These are phyloP conservation scores for Xerus inauris DNA, from an alignment of 2,113 vertebrate species.

Conservation along the genomic window DNA sequence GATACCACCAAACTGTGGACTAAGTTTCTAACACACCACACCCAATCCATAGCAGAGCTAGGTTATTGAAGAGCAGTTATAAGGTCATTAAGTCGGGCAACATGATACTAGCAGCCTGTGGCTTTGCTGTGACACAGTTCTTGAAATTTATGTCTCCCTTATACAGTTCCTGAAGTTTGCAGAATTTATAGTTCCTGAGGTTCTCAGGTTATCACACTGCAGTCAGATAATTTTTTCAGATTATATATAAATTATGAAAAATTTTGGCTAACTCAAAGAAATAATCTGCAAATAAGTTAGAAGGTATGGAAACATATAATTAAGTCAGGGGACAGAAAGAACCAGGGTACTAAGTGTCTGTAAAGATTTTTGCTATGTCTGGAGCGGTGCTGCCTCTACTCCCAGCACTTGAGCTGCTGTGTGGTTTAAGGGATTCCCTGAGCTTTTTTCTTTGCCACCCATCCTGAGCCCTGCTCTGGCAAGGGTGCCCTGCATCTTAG, in stretches of 20 bases:
- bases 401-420: background rate
- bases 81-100: background rate
- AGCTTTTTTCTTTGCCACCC: background rate
- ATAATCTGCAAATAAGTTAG: background rate
- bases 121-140: background rate
- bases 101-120: background rate
- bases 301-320: background rate
- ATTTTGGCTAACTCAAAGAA: background rate
- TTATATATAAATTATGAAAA: background rate
- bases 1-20: background rate
- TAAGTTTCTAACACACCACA: background rate
- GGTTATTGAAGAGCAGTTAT: background rate
- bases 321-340: background rate
- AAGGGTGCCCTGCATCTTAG: background rate
- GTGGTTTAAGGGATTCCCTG: background rate
- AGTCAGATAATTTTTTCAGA: background rate
- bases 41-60: background rate
- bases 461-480: background rate
- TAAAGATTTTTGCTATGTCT: background rate
- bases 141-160: constrained; percentile 30
- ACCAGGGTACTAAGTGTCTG: background rate
- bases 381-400: background rate
- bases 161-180: background rate
- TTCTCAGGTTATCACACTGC: background rate
- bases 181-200: background rate